Percentiles rank a stretch among this genome's conserved stretches.
Conservation (phyloP, 1,140 invertebrate species). For the Orius laevigatus region DNA sequence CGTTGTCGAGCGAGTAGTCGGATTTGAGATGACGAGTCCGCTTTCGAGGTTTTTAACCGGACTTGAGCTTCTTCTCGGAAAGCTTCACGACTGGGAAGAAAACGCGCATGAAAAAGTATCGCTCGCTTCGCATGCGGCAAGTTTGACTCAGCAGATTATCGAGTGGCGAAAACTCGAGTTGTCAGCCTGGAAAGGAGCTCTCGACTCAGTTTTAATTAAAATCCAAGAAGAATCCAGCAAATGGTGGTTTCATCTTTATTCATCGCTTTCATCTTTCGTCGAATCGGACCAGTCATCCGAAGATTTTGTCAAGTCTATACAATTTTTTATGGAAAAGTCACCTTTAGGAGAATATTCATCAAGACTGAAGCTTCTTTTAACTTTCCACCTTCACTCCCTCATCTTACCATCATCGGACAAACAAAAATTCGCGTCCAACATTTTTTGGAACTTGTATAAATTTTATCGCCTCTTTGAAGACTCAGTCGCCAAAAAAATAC, state of each 20-base stretch:
- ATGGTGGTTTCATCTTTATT: slow-evolving; percentile 84
- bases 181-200: slow-evolving; percentile 62
- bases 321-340: slow-evolving; percentile 71
- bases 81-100: slow-evolving; percentile 79
- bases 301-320: slow-evolving; percentile 39
- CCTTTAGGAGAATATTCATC: slow-evolving; percentile 66
- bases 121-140: slow-evolving; percentile 47
- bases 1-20: slow-evolving; percentile 58
- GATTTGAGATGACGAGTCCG: slow-evolving; percentile 61
- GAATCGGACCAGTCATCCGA: slow-evolving; percentile 6
- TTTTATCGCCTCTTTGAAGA: slow-evolving; percentile 69
- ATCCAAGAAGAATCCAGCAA: slow-evolving; percentile 45
- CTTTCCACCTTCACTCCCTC: slow-evolving; percentile 58
- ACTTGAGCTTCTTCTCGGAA: slow-evolving; percentile 69
- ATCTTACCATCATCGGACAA: slow-evolving; percentile 30
- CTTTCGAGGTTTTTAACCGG: slow-evolving; percentile 79
- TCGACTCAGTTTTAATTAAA: slow-evolving; percentile 31
- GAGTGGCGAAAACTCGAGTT: slow-evolving; percentile 86
- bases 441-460: slow-evolving; percentile 70
- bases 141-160: slow-evolving; percentile 66
- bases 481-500: slow-evolving; percentile 45
- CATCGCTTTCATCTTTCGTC: slow-evolving; percentile 38
- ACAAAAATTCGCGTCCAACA: slow-evolving; percentile 30
- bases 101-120: slow-evolving; percentile 77
- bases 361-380: slow-evolving; percentile 58